Evolutionary conservation across 1,140 invertebrate genomes (phyloP).

Genomic region (Leptinotarsa lineolata): DNA sequence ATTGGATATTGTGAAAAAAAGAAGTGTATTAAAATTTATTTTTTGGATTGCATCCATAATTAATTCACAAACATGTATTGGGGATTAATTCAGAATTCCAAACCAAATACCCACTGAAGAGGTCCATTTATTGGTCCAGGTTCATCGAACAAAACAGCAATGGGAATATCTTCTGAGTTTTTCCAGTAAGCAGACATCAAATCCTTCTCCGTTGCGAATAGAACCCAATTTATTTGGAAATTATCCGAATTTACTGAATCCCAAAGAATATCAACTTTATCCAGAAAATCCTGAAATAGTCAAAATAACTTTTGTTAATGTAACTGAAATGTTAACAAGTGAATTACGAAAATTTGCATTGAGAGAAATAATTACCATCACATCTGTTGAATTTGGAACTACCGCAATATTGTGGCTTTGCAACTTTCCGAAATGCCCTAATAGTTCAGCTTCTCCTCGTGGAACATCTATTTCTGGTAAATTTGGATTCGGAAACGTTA

Average conservation of each 20-base stretch:
- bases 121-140: conserved; percentile 58
- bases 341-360: not conserved
- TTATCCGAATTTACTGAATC: conserved; percentile 53
- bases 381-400: conserved; percentile 69
- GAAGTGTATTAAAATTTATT: too few relatives aligned
- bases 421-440: conserved; percentile 65
- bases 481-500: conserved; percentile 73
- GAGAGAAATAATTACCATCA: conserved; percentile 58
- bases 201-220: conserved; percentile 69
- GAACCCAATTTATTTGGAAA: conserved; percentile 65
- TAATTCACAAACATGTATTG: too few relatives aligned
- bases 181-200: conserved; percentile 72
- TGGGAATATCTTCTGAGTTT: conserved; percentile 66
- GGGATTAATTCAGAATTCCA: not conserved
- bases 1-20: too few relatives aligned
- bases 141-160: conserved; percentile 72
- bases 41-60: too few relatives aligned
- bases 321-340: too few relatives aligned
- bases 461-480: conserved; percentile 69
- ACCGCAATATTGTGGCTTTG: conserved; percentile 70
- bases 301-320: too few relatives aligned
- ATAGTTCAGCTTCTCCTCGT: conserved; percentile 63
- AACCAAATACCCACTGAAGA: conserved; percentile 58
- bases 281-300: conserved; percentile 64
- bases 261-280: conserved; percentile 66